phyloP scores from a whole-genome alignment of 2,113 vertebrate species.

The Periophthalmodon schlosseri region DNA sequence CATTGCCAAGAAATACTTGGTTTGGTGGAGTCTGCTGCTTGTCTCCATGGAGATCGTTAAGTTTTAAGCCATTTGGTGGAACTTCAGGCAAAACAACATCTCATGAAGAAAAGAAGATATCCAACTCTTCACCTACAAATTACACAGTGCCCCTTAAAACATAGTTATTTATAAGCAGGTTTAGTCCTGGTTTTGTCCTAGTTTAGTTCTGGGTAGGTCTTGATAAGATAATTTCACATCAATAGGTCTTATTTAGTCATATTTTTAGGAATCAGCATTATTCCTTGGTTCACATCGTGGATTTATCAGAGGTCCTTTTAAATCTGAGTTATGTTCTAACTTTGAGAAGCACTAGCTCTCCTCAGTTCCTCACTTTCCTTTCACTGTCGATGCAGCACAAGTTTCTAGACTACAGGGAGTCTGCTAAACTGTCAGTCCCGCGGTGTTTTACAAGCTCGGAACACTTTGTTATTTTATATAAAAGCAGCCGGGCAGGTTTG shows the following conservation, averaged over 20 bases:
- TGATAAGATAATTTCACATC: not conserved
- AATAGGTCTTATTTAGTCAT: not conserved
- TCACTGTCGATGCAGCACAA: conserved; percentile 41
- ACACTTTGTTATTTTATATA: conserved; percentile 74
- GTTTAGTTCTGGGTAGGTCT: not conserved
- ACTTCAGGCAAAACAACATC: no score
- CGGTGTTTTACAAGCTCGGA: conserved; percentile 68
- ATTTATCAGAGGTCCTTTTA: not conserved
- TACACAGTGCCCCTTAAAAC: no score
- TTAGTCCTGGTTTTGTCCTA: not conserved
- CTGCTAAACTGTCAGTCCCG: conserved; percentile 74
- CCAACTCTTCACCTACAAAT: no score
- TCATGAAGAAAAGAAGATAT: no score
- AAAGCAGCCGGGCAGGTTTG: conserved; percentile 60
- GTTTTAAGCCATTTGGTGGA: no score
- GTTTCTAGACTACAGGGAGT: conserved; percentile 61
- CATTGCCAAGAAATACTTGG: no score
- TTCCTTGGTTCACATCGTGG: not conserved
- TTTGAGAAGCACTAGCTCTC: not conserved
- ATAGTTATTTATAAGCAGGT: not conserved
- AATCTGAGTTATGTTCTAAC: not conserved
- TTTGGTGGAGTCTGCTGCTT: no score
- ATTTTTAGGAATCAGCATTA: not conserved
- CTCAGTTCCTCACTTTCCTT: conserved; percentile 15
- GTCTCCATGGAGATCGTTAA: no score